phyloP scores from a whole-genome alignment of 1,140 invertebrate species.

The Drosophila sulfurigaster region DNA sequence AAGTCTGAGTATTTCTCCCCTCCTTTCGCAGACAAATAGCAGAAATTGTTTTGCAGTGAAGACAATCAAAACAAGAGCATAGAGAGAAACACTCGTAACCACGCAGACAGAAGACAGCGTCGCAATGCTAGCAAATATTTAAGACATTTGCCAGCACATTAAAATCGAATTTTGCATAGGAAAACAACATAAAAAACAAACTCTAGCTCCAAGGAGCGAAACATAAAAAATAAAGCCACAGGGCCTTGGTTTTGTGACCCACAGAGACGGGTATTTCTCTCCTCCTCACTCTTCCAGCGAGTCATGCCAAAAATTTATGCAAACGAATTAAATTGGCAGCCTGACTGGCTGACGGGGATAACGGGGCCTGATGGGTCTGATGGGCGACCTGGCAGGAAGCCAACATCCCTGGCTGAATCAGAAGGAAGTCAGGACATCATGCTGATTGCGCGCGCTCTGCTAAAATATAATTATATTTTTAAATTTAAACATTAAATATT shows the following conservation, averaged over 20 bases:
- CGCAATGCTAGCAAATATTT: constrained; percentile 56
- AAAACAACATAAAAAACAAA: constrained; percentile 65
- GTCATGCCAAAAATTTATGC: constrained; percentile 67
- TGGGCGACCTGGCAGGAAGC: constrained; percentile 52
- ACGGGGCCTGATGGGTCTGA: not conserved
- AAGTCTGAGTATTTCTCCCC: constrained; percentile 1
- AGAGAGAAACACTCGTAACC: not conserved
- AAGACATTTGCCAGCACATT: constrained; percentile 75
- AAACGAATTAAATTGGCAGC: constrained; percentile 80
- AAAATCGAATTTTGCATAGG: constrained; percentile 78
- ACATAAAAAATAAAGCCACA: constrained; percentile 68
- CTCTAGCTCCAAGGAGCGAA: constrained; percentile 7
- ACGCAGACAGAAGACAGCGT: not conserved
- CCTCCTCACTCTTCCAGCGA: not conserved
- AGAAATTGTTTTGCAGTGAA: constrained; percentile 37
- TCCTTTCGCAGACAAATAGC: constrained; percentile 27
- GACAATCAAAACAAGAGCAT: constrained; percentile 39
- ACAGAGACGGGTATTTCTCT: constrained; percentile 11
- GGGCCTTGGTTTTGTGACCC: constrained; percentile 58
- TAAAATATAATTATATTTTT: constrained; percentile 63
- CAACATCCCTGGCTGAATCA: constrained; percentile 25
- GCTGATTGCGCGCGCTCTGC: constrained; percentile 54
- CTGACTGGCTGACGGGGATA: constrained; percentile 6
- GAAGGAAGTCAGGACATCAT: constrained; percentile 43
- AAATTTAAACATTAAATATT: constrained; percentile 78